A percentile compares a stretch with the other conserved stretches of the same genome.
phyloP scores from a whole-genome alignment of 2,888 invertebrate species.

The Ochropacha duplaris region DNA sequence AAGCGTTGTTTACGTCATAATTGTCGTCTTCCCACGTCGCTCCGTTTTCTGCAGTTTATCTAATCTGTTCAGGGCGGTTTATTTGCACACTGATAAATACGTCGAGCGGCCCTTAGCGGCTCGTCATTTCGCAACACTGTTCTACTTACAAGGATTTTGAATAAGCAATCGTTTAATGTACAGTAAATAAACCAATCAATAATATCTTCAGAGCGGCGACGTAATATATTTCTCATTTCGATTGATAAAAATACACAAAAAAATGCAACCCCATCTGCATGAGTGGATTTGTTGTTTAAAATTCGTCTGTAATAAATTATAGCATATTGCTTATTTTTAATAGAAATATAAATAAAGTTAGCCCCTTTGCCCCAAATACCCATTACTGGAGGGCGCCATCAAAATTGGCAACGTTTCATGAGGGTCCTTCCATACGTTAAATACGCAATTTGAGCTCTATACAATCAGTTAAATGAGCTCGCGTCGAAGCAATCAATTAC shows the following conservation, averaged over 20 bases:
- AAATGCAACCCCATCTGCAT: neutral
- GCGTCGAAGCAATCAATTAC: conserved; percentile 78
- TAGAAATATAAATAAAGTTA: conserved; percentile 67
- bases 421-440: conserved; percentile 78
- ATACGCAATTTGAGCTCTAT: conserved; percentile 77
- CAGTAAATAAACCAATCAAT: neutral
- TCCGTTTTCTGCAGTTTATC: conserved; percentile 68
- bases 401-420: conserved; percentile 76
- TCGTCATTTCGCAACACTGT: conserved; percentile 56
- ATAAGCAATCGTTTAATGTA: conserved; percentile 6
- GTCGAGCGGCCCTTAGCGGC: conserved; percentile 67
- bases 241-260: neutral
- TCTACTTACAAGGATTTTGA: conserved; percentile 21
- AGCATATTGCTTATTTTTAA: conserved; percentile 52
- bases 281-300: neutral
- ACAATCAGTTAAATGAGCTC: conserved; percentile 79
- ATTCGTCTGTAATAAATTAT: conserved; percentile 14
- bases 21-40: conserved; percentile 60
- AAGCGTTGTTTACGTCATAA: conserved; percentile 41
- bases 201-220: no score
- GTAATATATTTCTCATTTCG: neutral
- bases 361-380: conserved; percentile 31
- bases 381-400: conserved; percentile 45
- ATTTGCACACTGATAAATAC: conserved; percentile 77
- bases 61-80: conserved; percentile 74